These are phyloP conservation scores for Synanthedon formicaeformis DNA, from an alignment of 2,888 invertebrate genomes.

Conservation along the genomic window DNA sequence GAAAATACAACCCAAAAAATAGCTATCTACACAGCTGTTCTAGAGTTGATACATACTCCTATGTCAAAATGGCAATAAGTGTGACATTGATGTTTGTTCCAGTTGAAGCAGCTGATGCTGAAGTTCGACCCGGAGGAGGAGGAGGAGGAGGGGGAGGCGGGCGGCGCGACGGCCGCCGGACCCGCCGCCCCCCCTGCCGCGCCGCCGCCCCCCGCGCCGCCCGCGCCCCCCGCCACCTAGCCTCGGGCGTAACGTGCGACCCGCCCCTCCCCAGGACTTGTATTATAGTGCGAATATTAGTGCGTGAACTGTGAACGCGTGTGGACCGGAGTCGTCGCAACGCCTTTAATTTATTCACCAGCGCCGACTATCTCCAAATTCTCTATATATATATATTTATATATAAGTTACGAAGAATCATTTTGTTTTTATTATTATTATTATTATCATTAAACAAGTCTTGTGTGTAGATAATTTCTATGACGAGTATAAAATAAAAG, in stretches of 20 bases:
- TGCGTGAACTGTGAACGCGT: neutral
- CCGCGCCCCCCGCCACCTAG: constrained; percentile 29
- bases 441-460: constrained; percentile 35
- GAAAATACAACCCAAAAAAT: neutral
- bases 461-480: constrained; percentile 69
- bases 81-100: constrained; percentile 4
- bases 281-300: neutral
- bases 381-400: constrained; percentile 16
- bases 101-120: constrained; percentile 88
- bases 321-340: neutral
- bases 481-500: constrained; percentile 53
- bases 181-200: constrained; percentile 8
- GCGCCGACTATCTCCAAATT: constrained; percentile 21
- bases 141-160: constrained; percentile 75
- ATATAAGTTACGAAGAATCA: constrained; percentile 49
- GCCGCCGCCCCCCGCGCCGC: constrained; percentile 16
- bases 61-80: constrained; percentile 6
- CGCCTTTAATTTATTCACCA: neutral
- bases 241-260: constrained; percentile 11
- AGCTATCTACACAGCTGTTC: too few relatives aligned
- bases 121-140: constrained; percentile 85
- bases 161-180: constrained; percentile 11
- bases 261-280: constrained; percentile 1
- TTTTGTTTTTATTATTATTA: constrained; percentile 52
- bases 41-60: neutral